phyloP scores from a whole-genome alignment of 2,113 vertebrate species.

The Okapia johnstoni region DNA sequence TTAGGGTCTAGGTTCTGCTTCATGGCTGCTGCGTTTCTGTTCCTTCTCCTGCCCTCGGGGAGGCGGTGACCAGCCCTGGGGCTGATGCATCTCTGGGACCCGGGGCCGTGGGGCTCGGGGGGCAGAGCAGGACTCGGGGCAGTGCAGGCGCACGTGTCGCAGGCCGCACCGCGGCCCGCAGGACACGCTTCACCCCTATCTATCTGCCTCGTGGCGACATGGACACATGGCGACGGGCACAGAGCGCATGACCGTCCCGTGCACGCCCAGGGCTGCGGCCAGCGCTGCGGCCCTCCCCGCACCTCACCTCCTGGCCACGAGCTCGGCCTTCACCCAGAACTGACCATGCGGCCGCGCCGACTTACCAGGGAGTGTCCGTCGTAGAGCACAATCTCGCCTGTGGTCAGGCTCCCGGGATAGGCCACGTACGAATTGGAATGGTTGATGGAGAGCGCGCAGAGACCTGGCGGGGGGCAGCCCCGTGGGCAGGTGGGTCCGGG shows the following conservation, averaged over 20 bases:
- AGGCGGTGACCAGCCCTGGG: neutral
- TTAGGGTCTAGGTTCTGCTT: no score
- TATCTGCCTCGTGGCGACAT: neutral
- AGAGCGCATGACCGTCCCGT: neutral
- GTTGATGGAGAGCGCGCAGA: conserved; percentile 94
- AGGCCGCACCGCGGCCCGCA: no score
- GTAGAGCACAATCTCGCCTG: conserved; percentile 93
- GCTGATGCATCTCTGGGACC: neutral
- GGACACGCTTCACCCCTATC: neutral
- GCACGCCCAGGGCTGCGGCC: no score
- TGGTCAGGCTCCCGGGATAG: conserved; percentile 91
- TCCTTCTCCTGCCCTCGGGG: neutral
- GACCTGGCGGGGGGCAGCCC: conserved; percentile 80
- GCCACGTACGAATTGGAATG: conserved; percentile 96
- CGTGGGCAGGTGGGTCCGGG: neutral
- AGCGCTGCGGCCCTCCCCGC: neutral
- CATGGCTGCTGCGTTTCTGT: neutral
- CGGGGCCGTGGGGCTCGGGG: neutral
- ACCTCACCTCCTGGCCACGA: neutral
- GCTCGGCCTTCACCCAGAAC: conserved; percentile 33
- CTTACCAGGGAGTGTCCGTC: conserved; percentile 95
- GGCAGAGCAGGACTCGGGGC: neutral
- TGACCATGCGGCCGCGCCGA: conserved; percentile 3
- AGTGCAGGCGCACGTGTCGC: no score
- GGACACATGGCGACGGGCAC: neutral